A percentile compares a stretch with the other conserved stretches of the same genome.
These are phyloP conservation scores for Polylopha cassiicola DNA, from an alignment of 2,888 invertebrate species.

Conservation along the genomic window DNA sequence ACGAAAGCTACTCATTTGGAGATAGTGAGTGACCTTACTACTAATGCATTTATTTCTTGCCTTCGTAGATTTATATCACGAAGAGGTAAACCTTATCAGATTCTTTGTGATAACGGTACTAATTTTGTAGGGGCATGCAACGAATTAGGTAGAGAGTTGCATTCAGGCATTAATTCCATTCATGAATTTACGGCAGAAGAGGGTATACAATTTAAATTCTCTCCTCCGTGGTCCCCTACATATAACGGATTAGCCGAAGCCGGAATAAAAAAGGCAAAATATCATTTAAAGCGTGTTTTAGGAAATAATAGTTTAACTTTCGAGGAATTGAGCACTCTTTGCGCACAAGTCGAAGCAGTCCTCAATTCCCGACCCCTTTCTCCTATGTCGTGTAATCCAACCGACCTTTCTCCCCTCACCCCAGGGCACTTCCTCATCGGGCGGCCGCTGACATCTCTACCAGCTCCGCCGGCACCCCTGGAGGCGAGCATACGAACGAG, in stretches of 20 bases:
- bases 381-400: constrained; percentile 22
- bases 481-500: no score
- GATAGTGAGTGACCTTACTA: constrained; percentile 19
- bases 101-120: constrained; percentile 25
- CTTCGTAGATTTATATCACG: constrained; percentile 23
- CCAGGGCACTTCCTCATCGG: constrained; percentile 27
- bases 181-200: constrained; percentile 15
- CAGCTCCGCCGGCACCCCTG: no score
- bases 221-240: constrained; percentile 19
- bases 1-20: constrained; percentile 20
- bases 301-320: constrained; percentile 17
- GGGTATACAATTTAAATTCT: constrained; percentile 23
- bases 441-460: constrained; percentile 21
- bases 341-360: constrained; percentile 25
- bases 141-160: constrained; percentile 22
- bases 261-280: constrained; percentile 19
- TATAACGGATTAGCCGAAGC: constrained; percentile 20
- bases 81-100: constrained; percentile 21
- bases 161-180: constrained; percentile 8
- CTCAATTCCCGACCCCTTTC: constrained; percentile 26
- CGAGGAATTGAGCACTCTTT: constrained; percentile 23
- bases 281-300: constrained; percentile 16
- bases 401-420: constrained; percentile 22
- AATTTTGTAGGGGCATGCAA: constrained; percentile 26
- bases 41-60: constrained; percentile 19